phyloP scores from a whole-genome alignment of 2,797 vertebrate species.

The Bucorvus abyssinicus region DNA sequence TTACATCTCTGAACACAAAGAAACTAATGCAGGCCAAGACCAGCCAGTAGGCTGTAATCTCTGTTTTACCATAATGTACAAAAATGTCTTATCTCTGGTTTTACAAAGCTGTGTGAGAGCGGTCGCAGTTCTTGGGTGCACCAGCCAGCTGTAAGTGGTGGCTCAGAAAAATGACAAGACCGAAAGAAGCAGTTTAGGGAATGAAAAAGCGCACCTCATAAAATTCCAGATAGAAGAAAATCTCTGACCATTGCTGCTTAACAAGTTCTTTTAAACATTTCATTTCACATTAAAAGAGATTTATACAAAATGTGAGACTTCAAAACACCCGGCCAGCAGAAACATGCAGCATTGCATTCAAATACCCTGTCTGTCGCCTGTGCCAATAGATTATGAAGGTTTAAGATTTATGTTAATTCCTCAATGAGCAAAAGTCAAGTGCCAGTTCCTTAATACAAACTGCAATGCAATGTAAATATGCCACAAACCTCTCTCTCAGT shows the following conservation, averaged over 20 bases:
- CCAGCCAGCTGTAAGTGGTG: conserved; percentile 5
- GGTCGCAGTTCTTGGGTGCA: neutral
- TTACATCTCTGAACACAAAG: conserved; percentile 72
- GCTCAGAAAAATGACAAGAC: conserved; percentile 40
- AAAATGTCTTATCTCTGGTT: conserved; percentile 63
- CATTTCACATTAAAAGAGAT: neutral
- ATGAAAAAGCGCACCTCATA: neutral
- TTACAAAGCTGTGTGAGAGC: conserved; percentile 36
- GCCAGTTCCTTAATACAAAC: conserved; percentile 49
- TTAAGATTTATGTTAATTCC: conserved; percentile 29
- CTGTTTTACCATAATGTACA: conserved; percentile 73
- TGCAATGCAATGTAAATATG: neutral
- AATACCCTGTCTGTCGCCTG: neutral
- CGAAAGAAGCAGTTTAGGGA: neutral
- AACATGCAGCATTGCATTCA: neutral
- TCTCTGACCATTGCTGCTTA: neutral
- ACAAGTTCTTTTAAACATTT: conserved; percentile 39
- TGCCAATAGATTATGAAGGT: neutral
- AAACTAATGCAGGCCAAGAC: conserved; percentile 40
- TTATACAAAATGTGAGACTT: conserved; percentile 18
- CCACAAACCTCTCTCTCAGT: conserved; percentile 26
- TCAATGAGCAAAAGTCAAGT: conserved; percentile 16
- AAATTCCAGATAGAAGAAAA: conserved; percentile 15
- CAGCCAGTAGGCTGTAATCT: conserved; percentile 50
- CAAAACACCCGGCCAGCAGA: conserved; percentile 22